Evolutionary conservation across 2,888 invertebrate species (phyloP), one percentile per base, ranked within the genome.

Genomic region (Zelleria hepariella): DNA sequence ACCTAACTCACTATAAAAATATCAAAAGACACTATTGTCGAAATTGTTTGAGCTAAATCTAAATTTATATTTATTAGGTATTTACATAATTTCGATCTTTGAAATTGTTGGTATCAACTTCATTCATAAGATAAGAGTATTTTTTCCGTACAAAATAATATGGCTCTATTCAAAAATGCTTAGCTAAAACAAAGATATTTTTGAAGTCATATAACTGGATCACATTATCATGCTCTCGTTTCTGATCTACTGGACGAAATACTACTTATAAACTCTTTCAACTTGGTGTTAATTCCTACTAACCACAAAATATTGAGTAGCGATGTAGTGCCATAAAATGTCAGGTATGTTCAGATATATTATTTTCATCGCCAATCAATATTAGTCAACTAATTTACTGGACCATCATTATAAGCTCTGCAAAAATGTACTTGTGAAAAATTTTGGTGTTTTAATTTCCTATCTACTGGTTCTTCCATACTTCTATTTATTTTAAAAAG

Each of bases 381-480:
- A 42, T 15, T 42, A 42, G 2, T 42, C 15, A 15, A n/a, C 32
- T 42, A 42, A 10, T 42, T 18, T 23, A 51, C 23, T 51, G 51
- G 23, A 51, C 51, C 51, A 20, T 51, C 23, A 51, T 42, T 5
- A 20, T 55, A 55, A 55, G 55, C 55, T 55, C 55, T 55, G 32
- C 20, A 32, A 61, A 57, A 61, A 57, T 56, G 84, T 87, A 87
- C 75, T 82, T 81, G 82, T 26, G 42, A 18, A 32, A 51, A 51
- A 42, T 10, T 15, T 42, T 42, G 32, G 32, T 42, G 32, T 42
- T 42, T 0, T 10, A 42, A 49, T 78, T 73, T 67, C 77, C 80
- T 86, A 85, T 73, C 84, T 87, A 87, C 75, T 82, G 82, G 83
- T 80, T 82, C 82, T 80, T 73, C 70, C 66, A 72, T 74, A 71